Conservation (phyloP, 2,888 invertebrate species). For the Ommatoiulus sabulosus region DNA sequence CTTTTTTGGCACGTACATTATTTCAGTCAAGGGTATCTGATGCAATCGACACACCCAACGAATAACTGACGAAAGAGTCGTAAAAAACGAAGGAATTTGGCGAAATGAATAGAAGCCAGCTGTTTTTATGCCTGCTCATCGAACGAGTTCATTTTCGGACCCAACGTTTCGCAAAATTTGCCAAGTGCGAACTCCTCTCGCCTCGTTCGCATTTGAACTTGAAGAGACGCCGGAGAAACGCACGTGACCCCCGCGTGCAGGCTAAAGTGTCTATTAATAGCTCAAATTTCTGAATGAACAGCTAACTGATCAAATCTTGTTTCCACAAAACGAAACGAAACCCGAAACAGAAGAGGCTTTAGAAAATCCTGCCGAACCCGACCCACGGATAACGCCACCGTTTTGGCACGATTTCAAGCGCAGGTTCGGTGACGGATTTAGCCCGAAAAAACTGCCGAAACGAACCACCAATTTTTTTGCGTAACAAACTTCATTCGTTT, state of each 20-base stretch:
- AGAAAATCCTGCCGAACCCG: background rate
- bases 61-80: no score
- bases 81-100: no score
- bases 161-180: background rate
- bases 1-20: no score
- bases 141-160: no score
- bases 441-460: background rate
- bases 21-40: no score
- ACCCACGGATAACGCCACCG: background rate
- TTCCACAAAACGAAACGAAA: no score
- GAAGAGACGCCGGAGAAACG: background rate
- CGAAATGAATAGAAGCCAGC: no score
- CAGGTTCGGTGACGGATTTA: background rate
- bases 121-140: no score
- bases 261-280: background rate
- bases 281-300: background rate
- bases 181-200: background rate
- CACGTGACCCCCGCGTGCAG: background rate
- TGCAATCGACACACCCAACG: no score
- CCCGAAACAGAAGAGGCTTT: background rate
- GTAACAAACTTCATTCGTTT: no score
- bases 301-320: background rate
- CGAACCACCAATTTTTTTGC: background rate
- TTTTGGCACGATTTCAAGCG: background rate
- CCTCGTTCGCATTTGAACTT: background rate